Percentiles rank a stretch among this genome's conserved stretches.
These are phyloP conservation scores for Archips crataeganus DNA, from an alignment of 2,888 invertebrate genomes.

Conservation along the genomic window DNA sequence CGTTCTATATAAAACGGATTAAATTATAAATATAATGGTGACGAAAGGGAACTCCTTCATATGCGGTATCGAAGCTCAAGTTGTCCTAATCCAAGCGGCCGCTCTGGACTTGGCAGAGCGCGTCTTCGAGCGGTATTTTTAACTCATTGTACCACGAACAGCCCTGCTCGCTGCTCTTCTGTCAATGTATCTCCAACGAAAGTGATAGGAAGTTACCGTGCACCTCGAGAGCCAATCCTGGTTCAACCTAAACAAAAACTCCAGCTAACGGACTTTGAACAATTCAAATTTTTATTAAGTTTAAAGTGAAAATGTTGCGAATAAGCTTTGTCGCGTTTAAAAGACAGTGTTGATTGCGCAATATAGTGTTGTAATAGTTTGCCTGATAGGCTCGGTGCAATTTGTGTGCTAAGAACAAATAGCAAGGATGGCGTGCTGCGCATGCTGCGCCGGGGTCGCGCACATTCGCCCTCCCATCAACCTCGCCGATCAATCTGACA, in stretches of 20 bases:
- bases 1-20: constrained; percentile 28
- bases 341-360: constrained; percentile 69
- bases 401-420: constrained; percentile 62
- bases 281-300: constrained; percentile 52
- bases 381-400: constrained; percentile 61
- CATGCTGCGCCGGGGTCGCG: constrained; percentile 88
- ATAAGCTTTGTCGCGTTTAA: constrained; percentile 28
- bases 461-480: constrained; percentile 92
- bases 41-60: constrained; percentile 59
- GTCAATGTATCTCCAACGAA: constrained; percentile 76
- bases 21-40: constrained; percentile 49
- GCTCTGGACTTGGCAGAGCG: constrained; percentile 81
- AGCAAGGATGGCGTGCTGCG: constrained; percentile 86
- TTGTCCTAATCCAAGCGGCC: constrained; percentile 73
- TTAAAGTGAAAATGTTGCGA: constrained; percentile 46
- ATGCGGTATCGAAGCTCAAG: constrained; percentile 77
- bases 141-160: constrained; percentile 83
- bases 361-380: constrained; percentile 59
- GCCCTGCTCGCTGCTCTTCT: constrained; percentile 77
- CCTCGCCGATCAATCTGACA: constrained; percentile 89
- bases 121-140: constrained; percentile 85
- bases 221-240: constrained; percentile 50
- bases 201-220: constrained; percentile 71
- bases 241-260: constrained; percentile 49
- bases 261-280: constrained; percentile 50